Percentiles rank a stretch among this genome's conserved stretches.
These are phyloP conservation scores for Ectropis crepuscularia DNA, from an alignment of 2,888 invertebrate genomes.

Conservation along the genomic window DNA sequence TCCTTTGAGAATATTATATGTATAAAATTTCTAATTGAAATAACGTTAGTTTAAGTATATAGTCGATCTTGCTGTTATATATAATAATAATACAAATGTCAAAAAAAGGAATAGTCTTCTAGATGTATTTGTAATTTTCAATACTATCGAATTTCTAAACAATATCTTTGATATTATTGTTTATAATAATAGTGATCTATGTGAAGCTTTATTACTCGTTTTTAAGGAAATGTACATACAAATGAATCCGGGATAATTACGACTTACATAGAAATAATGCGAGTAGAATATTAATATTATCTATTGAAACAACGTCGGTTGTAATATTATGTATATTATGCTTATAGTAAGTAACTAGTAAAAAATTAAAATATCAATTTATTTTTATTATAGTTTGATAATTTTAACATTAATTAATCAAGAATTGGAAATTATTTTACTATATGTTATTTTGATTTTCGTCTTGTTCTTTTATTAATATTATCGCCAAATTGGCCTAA, in stretches of 20 bases:
- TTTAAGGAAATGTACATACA: conserved; percentile 76
- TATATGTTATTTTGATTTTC: not conserved
- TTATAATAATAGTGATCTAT: conserved; percentile 58
- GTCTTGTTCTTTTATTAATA: not conserved
- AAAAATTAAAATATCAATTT: not conserved
- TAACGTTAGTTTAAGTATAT: conserved; percentile 1
- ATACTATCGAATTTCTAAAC: conserved; percentile 42
- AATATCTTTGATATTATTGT: conserved; percentile 29
- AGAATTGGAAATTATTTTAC: too few relatives aligned
- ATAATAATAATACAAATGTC: conserved; percentile 25
- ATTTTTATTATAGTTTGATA: not conserved
- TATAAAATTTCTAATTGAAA: conserved; percentile 3
- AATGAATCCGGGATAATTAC: conserved; percentile 82
- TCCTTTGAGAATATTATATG: not conserved
- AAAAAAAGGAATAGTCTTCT: conserved; percentile 34
- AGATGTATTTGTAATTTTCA: conserved; percentile 30
- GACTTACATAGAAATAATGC: conserved; percentile 79
- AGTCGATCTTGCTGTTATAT: conserved; percentile 20
- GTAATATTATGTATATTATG: conserved; percentile 39
- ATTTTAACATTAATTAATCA: too few relatives aligned
- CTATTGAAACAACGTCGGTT: conserved; percentile 40
- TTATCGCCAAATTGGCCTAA: not conserved
- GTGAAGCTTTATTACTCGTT: conserved; percentile 73
- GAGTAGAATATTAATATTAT: conserved; percentile 46
- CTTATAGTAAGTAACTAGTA: conserved; percentile 41